phyloP scores from a whole-genome alignment of 2,888 invertebrate species.

The Ennomos quercinarius region DNA sequence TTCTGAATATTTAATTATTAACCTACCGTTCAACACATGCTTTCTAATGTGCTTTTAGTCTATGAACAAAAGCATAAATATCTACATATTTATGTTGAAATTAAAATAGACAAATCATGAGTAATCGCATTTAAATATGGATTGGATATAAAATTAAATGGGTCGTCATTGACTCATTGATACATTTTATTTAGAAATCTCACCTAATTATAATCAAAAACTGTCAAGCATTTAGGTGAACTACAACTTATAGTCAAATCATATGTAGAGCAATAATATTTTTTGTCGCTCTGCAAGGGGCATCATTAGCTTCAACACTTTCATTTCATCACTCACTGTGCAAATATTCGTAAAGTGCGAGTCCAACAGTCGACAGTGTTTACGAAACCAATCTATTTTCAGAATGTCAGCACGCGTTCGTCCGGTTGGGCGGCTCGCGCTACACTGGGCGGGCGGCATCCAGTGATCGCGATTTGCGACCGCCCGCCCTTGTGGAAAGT shows the following conservation, averaged over 20 bases:
- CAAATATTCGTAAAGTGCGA: slow-evolving; percentile 44
- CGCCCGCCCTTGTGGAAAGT: slow-evolving; percentile 76
- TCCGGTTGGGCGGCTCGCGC: slow-evolving; percentile 68
- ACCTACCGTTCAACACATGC: too few species aligned
- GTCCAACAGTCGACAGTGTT: slow-evolving; percentile 52
- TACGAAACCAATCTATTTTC: slow-evolving; percentile 47
- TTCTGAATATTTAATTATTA: too few species aligned
- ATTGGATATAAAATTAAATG: slow-evolving; percentile 2
- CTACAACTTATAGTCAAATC: not conserved
- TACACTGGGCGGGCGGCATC: slow-evolving; percentile 76
- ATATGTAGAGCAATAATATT: not conserved
- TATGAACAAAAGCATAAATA: too few species aligned
- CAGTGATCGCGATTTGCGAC: slow-evolving; percentile 40
- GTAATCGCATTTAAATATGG: too few species aligned
- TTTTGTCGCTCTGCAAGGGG: slow-evolving; percentile 17
- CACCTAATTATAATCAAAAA: slow-evolving; percentile 10
- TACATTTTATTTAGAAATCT: slow-evolving; percentile 17
- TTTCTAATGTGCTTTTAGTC: too few species aligned
- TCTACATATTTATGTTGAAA: too few species aligned
- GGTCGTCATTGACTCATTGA: slow-evolving; percentile 17
- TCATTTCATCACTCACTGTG: slow-evolving; percentile 47
- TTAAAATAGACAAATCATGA: too few species aligned
- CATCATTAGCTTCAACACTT: slow-evolving; percentile 26
- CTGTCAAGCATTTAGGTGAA: not conserved
- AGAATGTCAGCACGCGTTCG: slow-evolving; percentile 57